A percentile compares a stretch with the other conserved stretches of the same genome.
phyloP scores from a whole-genome alignment of 2,797 vertebrate genomes.

The Threskiornis aethiopicus region DNA sequence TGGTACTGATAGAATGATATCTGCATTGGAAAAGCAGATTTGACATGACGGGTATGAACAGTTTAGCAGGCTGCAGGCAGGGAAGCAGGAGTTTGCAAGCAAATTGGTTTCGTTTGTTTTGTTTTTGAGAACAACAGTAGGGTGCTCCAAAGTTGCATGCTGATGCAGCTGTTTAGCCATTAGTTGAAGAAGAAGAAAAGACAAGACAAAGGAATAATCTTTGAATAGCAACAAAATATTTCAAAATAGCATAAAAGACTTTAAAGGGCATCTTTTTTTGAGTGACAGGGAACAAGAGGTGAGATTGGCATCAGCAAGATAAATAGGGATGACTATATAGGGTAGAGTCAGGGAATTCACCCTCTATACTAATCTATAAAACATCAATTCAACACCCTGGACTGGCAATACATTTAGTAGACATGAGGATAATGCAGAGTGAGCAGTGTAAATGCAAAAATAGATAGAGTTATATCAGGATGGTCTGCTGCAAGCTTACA shows the following conservation, averaged over 20 bases:
- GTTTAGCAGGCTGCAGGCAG: constrained; percentile 39
- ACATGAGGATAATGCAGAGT: neutral
- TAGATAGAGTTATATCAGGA: neutral
- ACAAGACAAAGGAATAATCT: neutral
- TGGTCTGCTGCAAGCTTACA: accelerated
- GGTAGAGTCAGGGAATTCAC: neutral
- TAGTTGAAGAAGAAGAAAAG: neutral
- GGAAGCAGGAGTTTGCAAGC: constrained; percentile 20
- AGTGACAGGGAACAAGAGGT: neutral
- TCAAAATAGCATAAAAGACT: neutral
- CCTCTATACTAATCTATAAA: neutral
- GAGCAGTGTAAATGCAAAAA: neutral
- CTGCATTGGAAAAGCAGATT: constrained; percentile 1
- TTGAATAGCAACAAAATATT: neutral
- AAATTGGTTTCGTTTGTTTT: constrained; percentile 48
- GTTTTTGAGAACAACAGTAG: neutral
- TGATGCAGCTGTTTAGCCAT: constrained; percentile 23
- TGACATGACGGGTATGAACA: constrained; percentile 39
- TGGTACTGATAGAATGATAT: constrained; percentile 8
- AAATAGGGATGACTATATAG: neutral
- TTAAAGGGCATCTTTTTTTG: neutral
- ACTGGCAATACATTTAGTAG: neutral
- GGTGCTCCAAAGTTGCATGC: neutral
- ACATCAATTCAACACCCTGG: neutral
- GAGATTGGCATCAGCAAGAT: neutral